phyloP scores from a whole-genome alignment of 2,113 vertebrate genomes.

The Epinephelus lanceolatus region DNA sequence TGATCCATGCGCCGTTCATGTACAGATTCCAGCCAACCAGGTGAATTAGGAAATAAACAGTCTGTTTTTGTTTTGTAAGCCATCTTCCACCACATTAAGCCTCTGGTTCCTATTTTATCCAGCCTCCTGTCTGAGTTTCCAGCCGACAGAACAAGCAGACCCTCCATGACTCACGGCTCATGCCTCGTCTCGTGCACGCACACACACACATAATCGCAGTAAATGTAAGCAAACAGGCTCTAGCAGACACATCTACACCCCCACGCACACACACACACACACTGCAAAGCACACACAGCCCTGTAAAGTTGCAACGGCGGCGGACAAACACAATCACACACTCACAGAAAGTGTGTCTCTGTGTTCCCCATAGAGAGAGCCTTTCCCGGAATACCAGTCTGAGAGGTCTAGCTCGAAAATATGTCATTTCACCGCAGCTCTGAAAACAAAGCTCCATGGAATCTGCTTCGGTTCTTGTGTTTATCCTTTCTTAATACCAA shows the following conservation, averaged over 20 bases:
- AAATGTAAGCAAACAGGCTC: conserved; percentile 40
- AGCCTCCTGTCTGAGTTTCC: conserved; percentile 67
- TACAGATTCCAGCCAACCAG: conserved; percentile 19
- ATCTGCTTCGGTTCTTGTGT: conserved; percentile 69
- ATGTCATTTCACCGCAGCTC: conserved; percentile 75
- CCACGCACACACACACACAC: conserved; percentile 5
- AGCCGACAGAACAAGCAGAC: conserved; percentile 53
- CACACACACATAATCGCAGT: neutral
- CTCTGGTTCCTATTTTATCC: conserved; percentile 63
- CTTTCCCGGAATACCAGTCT: conserved; percentile 74
- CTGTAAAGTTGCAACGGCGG: conserved; percentile 13
- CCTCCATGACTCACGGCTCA: conserved; percentile 78
- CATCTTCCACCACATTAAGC: conserved; percentile 43
- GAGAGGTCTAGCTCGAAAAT: conserved; percentile 65
- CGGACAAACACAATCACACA: conserved; percentile 40
- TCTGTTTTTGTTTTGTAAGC: conserved; percentile 24
- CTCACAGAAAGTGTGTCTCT: conserved; percentile 24
- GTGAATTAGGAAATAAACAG: conserved; percentile 31
- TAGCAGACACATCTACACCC: conserved; percentile 22
- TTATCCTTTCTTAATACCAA: conserved; percentile 63
- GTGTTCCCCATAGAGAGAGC: conserved; percentile 45
- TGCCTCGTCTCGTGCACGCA: conserved; percentile 67
- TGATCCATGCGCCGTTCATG: neutral
- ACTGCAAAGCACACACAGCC: conserved; percentile 21
- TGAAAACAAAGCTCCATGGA: conserved; percentile 79